A percentile compares a stretch with the other conserved stretches of the same genome.
Conservation (phyloP, 2,888 invertebrate genomes). For the Pseudococcus longispinus region DNA sequence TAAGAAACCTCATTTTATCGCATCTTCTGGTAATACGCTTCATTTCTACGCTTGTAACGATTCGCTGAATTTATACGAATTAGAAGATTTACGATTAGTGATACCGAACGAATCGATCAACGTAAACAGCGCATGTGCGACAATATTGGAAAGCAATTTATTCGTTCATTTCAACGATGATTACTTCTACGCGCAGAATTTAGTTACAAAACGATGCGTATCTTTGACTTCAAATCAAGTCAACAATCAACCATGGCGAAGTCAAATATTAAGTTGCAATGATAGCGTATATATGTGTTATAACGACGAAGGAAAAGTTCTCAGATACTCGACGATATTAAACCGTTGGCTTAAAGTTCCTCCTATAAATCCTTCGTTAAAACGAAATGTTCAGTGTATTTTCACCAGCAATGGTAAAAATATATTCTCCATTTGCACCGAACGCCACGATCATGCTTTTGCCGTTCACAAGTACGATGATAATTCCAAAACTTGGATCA, state of each 20-base stretch:
- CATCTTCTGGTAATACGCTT: neutral
- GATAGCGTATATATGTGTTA: slow-evolving; percentile 4
- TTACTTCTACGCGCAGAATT: slow-evolving; percentile 14
- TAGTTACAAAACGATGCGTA: slow-evolving; percentile 30
- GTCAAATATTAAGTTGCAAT: slow-evolving; percentile 16
- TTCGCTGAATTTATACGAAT: neutral
- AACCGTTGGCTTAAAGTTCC: slow-evolving; percentile 23
- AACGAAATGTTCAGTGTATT: neutral
- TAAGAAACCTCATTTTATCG: neutral
- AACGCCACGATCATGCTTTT: neutral
- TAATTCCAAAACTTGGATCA: neutral
- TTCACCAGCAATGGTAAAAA: neutral
- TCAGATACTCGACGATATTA: neutral
- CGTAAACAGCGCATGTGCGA: neutral
- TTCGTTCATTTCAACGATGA: slow-evolving; percentile 7
- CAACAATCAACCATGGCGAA: neutral
- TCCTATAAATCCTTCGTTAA: neutral
- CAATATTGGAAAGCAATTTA: neutral
- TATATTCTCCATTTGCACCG: neutral
- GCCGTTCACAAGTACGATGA: neutral
- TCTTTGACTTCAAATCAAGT: neutral
- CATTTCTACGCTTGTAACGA: neutral
- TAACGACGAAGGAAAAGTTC: neutral
- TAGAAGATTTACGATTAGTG: neutral
- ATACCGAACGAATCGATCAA: neutral